These are phyloP conservation scores for Regulus satrapa DNA, from an alignment of 2,113 vertebrate genomes.

Conservation along the genomic window DNA sequence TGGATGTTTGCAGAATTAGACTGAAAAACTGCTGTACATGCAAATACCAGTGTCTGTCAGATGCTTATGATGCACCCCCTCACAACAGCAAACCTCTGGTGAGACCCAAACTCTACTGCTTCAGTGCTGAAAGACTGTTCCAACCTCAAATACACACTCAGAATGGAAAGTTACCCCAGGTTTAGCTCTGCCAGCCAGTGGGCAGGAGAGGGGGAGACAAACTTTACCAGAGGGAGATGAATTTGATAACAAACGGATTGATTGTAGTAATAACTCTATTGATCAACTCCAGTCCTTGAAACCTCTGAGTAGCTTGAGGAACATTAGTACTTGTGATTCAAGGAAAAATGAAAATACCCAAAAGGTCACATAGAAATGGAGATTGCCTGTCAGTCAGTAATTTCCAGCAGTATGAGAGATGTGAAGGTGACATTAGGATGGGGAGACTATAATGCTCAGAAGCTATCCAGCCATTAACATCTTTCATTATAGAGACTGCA, in stretches of 20 bases:
- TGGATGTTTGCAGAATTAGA: not conserved
- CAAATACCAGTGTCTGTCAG: not conserved
- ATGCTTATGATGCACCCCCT: rapidly evolving
- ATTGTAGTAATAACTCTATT: not conserved
- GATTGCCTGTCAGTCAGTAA: not conserved
- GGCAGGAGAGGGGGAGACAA: not conserved
- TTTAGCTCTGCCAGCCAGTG: not conserved
- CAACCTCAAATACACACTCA: not conserved
- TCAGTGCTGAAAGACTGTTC: not conserved
- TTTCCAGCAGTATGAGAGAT: not conserved
- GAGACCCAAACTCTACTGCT: not conserved
- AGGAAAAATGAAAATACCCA: not conserved
- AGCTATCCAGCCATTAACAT: not conserved
- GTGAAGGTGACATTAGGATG: not conserved
- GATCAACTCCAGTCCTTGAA: not conserved
- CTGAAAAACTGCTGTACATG: not conserved
- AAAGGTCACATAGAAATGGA: not conserved
- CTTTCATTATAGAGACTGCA: not conserved
- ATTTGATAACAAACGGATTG: not conserved
- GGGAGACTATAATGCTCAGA: not conserved
- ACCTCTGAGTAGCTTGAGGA: not conserved
- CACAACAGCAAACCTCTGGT: not conserved
- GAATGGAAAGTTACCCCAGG: not conserved
- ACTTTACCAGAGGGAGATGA: not conserved
- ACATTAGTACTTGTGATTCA: not conserved